phyloP scores from a whole-genome alignment of 2,888 invertebrate species.

The Mimachlamys varia region DNA sequence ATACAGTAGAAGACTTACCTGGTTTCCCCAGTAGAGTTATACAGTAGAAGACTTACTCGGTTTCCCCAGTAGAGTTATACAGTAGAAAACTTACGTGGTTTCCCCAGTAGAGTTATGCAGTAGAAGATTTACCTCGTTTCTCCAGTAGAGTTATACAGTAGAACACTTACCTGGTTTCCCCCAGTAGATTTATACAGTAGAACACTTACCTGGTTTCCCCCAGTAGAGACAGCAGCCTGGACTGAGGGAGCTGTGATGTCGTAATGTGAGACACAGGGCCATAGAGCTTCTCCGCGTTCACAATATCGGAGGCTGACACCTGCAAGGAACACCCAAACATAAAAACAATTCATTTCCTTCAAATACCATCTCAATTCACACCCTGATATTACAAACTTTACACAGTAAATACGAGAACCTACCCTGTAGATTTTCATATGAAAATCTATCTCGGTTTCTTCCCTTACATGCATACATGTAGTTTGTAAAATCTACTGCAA shows the following conservation, averaged over 20 bases:
- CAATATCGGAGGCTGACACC: conserved; percentile 78
- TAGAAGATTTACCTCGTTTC: neutral
- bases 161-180: conserved; percentile 41
- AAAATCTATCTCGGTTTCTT: neutral
- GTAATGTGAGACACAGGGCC: conserved; percentile 74
- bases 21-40: neutral
- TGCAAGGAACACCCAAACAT: conserved; percentile 51
- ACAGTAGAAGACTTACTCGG: neutral
- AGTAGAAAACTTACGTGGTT: neutral
- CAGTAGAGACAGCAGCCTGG: conserved; percentile 73
- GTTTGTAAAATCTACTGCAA: neutral
- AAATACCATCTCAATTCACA: neutral
- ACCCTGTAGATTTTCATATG: conserved; percentile 29
- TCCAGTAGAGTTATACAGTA: neutral
- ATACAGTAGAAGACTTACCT: neutral
- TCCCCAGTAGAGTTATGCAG: neutral
- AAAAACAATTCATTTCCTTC: neutral
- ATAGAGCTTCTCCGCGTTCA: conserved; percentile 79
- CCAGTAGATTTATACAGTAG: neutral
- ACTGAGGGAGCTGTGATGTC: conserved; percentile 73
- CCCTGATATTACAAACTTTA: neutral
- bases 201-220: conserved; percentile 73
- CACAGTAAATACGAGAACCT: neutral
- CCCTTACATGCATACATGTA: neutral
- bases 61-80: too few relatives aligned